Percentiles rank a stretch among this genome's conserved stretches.
These are phyloP conservation scores for Oryzias celebensis DNA, from an alignment of 2,113 vertebrate genomes.

Conservation along the genomic window DNA sequence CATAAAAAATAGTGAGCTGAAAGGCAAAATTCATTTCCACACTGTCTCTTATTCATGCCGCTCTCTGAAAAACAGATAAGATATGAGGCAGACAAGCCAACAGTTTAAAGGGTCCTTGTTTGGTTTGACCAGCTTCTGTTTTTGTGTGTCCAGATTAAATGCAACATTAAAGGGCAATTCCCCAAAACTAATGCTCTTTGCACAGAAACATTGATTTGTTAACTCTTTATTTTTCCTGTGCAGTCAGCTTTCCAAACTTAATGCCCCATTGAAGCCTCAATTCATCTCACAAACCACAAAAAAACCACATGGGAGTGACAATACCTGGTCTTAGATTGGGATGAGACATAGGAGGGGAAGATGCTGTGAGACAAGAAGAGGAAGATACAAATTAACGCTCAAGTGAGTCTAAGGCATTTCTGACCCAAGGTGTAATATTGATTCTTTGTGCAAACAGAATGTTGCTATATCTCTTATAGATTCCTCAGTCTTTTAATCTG, in stretches of 20 bases:
- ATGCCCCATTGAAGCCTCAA: background rate
- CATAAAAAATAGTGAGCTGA: background rate
- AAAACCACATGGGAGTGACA: background rate
- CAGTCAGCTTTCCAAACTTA: background rate
- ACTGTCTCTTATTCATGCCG: background rate
- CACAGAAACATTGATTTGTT: background rate
- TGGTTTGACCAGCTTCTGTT: background rate
- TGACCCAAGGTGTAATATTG: conserved; percentile 29
- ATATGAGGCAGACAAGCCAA: background rate
- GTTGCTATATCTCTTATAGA: conserved; percentile 19
- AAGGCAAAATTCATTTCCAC: conserved; percentile 4
- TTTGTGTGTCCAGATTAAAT: background rate
- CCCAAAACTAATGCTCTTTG: background rate
- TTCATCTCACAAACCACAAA: background rate
- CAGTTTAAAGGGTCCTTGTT: background rate
- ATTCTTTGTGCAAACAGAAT: conserved; percentile 31
- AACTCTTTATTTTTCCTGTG: background rate
- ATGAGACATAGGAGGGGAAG: conserved; percentile 24
- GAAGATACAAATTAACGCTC: conserved; percentile 34
- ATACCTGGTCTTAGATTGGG: conserved; percentile 11
- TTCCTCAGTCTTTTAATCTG: background rate
- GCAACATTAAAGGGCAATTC: background rate
- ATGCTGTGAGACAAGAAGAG: conserved; percentile 1
- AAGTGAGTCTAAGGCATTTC: conserved; percentile 34
- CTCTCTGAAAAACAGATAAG: background rate